Evolutionary conservation across 2,113 vertebrate genomes (phyloP).

Genomic region (Clarias batrachus): DNA sequence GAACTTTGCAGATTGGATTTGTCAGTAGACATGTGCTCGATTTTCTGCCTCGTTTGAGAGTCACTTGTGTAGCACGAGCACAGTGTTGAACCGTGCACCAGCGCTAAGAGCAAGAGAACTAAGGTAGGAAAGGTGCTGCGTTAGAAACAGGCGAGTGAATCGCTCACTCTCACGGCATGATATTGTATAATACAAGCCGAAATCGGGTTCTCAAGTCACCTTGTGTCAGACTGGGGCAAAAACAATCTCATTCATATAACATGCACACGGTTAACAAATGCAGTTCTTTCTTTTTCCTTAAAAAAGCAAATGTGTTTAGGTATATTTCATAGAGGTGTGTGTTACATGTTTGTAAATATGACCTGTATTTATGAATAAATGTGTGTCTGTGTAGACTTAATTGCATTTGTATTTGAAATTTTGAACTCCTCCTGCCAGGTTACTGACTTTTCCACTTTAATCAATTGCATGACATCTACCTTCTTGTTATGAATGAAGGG

Average conservation of each 20-base stretch:
- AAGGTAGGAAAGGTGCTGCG: background rate
- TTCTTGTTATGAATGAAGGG: background rate
- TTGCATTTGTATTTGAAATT: background rate
- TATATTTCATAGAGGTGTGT: background rate
- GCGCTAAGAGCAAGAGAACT: background rate
- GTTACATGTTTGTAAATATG: background rate
- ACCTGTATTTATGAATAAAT: background rate
- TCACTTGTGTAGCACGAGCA: background rate
- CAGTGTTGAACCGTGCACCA: too few relatives aligned
- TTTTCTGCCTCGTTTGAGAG: background rate
- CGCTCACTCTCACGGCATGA: background rate
- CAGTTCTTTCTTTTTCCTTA: background rate
- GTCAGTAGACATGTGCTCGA: background rate
- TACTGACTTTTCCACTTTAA: background rate
- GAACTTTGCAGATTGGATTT: conserved; percentile 14
- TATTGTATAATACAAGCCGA: too few relatives aligned
- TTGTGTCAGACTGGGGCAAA: background rate
- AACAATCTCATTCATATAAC: background rate
- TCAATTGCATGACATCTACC: background rate
- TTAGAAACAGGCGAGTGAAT: background rate
- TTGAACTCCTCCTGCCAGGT: background rate
- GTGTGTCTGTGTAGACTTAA: background rate
- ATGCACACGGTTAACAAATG: background rate
- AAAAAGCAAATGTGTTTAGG: background rate
- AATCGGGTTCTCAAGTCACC: background rate